Base-by-base conservation (phyloP, 2,888 invertebrate species). In the Lampropteryx suffumata region DNA sequence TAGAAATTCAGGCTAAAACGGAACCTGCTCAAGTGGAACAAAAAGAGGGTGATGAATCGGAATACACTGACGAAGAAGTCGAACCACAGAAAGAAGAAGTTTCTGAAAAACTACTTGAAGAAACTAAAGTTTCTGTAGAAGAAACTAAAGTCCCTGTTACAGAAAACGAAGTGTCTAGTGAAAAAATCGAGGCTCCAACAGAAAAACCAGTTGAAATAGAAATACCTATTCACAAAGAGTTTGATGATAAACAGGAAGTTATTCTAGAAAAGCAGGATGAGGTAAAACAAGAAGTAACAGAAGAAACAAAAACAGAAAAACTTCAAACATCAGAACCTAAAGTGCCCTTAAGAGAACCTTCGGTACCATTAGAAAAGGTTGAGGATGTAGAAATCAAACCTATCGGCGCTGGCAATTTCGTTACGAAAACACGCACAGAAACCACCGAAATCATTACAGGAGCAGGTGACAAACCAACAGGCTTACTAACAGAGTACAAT, bases 301-400 rank as follows among this genome's bases (percentile, higher is more conserved):
- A 64, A 55, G 63, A 69, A 53, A 57, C 58, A 12, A 45, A 65
- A 40, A 47, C 46, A 9, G 56, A 58, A 46, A 63, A 65, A 47
- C 30, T 53, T 14, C 60, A 62, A 32, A 43, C 59, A 51, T 14
- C 60, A 3, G 76, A 80, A 53, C 60, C 55, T 17, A 79, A 72
- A 53, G 60, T 76, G n/a, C 79, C 82, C 5, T 62, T 82, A 6
- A 76, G 82, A 43, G 90, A 89, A 57, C 87, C 86, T 17, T 84
- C 89, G 3, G 75, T 88, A 24, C 88, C 86, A 10, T 68, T 89
- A 12, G 90, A 90, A 17, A 89, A 86, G 67, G 84, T 86, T 17
- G 87, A 88, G 71, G 87, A 85, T 58, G 73, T 89, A 30, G 90
- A 90, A 73, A 90, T 90, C 13, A 90, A 89, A 54, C 89, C 90